Conservation (phyloP, 2,888 invertebrate genomes). For the Plagodis dolabraria region DNA sequence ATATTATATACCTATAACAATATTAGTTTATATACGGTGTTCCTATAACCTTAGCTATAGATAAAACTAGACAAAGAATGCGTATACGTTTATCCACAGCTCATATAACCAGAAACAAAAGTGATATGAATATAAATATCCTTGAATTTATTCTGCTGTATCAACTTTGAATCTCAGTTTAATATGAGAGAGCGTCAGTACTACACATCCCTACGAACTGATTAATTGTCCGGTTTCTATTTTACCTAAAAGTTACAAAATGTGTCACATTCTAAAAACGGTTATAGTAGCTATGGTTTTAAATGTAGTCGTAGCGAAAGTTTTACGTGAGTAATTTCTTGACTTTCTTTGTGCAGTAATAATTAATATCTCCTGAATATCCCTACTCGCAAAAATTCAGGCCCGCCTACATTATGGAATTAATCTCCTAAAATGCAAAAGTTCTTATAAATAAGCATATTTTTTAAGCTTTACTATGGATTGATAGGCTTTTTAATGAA, state of each 20-base stretch:
- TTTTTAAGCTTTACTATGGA: too few species aligned
- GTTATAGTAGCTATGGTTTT: slow-evolving; percentile 30
- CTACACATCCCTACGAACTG: slow-evolving; percentile 27
- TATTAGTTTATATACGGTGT: too few species aligned
- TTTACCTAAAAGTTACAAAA: slow-evolving; percentile 18
- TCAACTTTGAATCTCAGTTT: slow-evolving; percentile 41
- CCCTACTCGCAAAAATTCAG: too few species aligned
- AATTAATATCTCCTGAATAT: not conserved
- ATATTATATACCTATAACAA: too few species aligned
- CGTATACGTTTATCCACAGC: too few species aligned
- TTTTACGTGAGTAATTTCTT: slow-evolving; percentile 46
- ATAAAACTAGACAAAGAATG: too few species aligned
- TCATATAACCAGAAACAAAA: not conserved
- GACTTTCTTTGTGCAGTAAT: not conserved
- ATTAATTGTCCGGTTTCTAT: slow-evolving; percentile 11
- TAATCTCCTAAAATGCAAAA: too few species aligned
- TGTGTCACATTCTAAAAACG: slow-evolving; percentile 38
- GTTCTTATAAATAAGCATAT: too few species aligned
- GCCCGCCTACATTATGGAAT: too few species aligned
- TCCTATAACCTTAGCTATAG: too few species aligned
- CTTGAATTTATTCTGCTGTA: slow-evolving; percentile 11
- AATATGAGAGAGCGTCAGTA: slow-evolving; percentile 36
- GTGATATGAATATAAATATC: slow-evolving; percentile 3
- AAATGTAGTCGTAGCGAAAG: slow-evolving; percentile 37
- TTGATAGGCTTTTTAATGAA: too few species aligned